These are phyloP conservation scores for Erpornis zantholeuca DNA, from an alignment of 2,113 vertebrate species.

Conservation along the genomic window DNA sequence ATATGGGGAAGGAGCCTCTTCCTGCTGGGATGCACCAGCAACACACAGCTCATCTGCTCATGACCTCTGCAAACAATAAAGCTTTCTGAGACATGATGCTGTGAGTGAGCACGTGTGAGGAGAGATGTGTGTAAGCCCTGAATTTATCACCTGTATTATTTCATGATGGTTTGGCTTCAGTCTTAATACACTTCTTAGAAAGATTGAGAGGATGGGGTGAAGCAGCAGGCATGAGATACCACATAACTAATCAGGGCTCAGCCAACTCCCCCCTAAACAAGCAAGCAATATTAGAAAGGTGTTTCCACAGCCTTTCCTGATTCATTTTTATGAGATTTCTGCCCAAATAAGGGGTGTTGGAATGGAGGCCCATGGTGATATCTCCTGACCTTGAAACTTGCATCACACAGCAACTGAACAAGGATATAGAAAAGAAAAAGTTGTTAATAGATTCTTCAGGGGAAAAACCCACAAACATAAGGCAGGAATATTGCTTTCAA, in stretches of 20 bases:
- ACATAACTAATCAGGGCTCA: not conserved
- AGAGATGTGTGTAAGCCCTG: not conserved
- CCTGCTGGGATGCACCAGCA: not conserved
- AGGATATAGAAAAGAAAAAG: not conserved
- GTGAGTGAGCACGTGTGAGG: not conserved
- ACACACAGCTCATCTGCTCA: not conserved
- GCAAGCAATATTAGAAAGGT: not conserved
- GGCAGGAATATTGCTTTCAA: not conserved
- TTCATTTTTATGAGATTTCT: not conserved
- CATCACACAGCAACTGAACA: not conserved
- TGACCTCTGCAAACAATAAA: not conserved
- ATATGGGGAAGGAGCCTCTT: not conserved
- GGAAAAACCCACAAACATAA: not conserved
- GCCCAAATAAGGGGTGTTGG: not conserved
- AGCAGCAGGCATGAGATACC: not conserved
- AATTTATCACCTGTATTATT: not conserved
- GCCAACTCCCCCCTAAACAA: not conserved
- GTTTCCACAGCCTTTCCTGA: not conserved
- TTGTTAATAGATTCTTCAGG: not conserved
- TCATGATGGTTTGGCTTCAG: not conserved
- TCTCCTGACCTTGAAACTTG: not conserved
- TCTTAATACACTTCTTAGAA: not conserved
- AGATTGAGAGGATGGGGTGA: not conserved
- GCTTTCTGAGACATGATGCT: not conserved
- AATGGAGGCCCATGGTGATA: not conserved